Conservation (phyloP, 1,140 invertebrate species). For the Magallana ariakensis region DNA sequence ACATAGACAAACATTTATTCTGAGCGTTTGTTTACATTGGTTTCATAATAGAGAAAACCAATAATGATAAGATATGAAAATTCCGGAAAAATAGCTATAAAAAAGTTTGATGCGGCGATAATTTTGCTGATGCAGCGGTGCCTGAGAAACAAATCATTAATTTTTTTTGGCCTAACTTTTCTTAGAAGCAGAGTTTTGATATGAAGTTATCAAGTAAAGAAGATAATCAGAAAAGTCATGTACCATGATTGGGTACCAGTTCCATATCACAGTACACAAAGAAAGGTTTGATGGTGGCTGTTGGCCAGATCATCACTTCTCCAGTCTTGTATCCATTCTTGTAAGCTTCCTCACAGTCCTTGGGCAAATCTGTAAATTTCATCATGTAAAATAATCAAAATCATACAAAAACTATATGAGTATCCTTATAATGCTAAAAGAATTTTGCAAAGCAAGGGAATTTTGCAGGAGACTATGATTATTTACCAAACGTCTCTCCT, state of each 20-base stretch:
- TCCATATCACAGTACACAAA: conserved; percentile 72
- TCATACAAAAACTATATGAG: background rate
- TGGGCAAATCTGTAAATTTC: conserved; percentile 65
- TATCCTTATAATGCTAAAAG: background rate
- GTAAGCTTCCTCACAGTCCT: conserved; percentile 69
- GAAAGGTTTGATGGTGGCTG: conserved; percentile 60
- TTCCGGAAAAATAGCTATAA: too few species aligned
- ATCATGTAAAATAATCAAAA: too few species aligned
- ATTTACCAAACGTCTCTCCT: conserved; percentile 49
- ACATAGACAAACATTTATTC: too few species aligned
- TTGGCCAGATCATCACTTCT: conserved; percentile 66
- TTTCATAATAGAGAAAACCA: too few species aligned
- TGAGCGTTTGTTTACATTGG: too few species aligned
- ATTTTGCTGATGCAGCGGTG: too few species aligned
- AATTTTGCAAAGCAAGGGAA: background rate
- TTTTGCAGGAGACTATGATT: background rate
- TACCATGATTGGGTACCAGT: conserved; percentile 63
- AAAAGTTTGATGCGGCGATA: too few species aligned
- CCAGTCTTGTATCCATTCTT: conserved; percentile 56
- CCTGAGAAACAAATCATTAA: too few species aligned
- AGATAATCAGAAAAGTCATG: background rate
- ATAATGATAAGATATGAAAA: too few species aligned
- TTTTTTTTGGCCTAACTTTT: too few species aligned
- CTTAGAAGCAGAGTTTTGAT: too few species aligned
- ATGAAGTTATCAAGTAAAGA: too few species aligned